Evolutionary conservation across 2,797 vertebrate species (phyloP), one percentile per base, ranked within the genome.

Genomic region (Fratercula arctica): DNA sequence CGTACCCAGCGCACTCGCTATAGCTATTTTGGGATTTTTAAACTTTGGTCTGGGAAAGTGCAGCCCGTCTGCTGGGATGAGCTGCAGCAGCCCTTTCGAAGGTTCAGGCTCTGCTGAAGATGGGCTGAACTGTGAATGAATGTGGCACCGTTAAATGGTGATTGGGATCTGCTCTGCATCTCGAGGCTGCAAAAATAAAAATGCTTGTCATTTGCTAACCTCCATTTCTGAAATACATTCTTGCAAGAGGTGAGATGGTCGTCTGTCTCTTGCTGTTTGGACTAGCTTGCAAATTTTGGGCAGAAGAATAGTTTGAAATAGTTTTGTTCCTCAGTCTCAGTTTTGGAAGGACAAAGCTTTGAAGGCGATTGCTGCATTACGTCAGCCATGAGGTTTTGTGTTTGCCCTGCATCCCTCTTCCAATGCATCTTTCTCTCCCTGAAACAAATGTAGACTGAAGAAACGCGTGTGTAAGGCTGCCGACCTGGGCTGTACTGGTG

Each of bases 1-100:
- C 25, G 1, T 64, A 92, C 77, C 63, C 56, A 70, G 90, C 41
- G 16, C 73, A 33, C 86, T 90, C 0, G 0, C 57, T 94, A 7
- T 1, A 53, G 93, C 91, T 96, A 83, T 96, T 94, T 88, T 28
- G 24, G 87, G 91, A 81, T 83, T 95, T 91, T 90, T 84, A 81
- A 95, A 83, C 89, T 80, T 83, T 72, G 78, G 82, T 90, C 76
- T 85, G 67, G 61, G 79, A 80, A 95, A 93, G 87, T 48, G 46
- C 77, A 57, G 1, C 54, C 37, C 1, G 2, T 69, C 48, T 86
- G 46, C 66, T 64, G 79, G 82, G 76, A 46, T 77, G 87, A 95
- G 54, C 43, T 0, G 0, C 67, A 80, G 73, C 73, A 80, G 69
- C 83, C 20, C 12, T 89, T 89, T 57, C 4, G 10, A 64, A 85